These are phyloP conservation scores for Triplophysa bombifrons DNA, from an alignment of 2,797 vertebrate genomes.

Conservation along the genomic window DNA sequence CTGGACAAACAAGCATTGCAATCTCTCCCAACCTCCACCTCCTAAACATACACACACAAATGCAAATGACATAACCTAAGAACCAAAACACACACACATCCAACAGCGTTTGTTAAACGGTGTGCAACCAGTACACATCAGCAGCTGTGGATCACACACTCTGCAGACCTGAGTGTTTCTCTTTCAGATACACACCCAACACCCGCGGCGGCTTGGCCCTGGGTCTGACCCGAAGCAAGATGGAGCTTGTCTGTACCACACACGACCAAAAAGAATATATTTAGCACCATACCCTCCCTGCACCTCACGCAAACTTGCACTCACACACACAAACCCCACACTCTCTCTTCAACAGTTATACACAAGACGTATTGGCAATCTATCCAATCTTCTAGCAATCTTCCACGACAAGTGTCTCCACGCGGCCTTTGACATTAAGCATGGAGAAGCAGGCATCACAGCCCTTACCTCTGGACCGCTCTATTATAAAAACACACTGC, in stretches of 20 bases:
- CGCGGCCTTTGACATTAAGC: constrained; percentile 17
- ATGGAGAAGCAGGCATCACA: constrained; percentile 26
- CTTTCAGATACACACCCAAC: constrained; percentile 56
- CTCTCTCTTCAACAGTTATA: neutral
- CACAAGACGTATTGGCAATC: constrained; percentile 21
- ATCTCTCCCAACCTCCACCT: constrained; percentile 6
- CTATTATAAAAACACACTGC: constrained; percentile 40
- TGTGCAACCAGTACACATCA: constrained; percentile 58
- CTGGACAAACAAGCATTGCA: constrained; percentile 58
- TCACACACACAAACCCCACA: neutral
- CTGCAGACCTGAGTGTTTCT: constrained; percentile 63
- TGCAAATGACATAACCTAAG: constrained; percentile 15
- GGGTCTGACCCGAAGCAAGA: constrained; percentile 62
- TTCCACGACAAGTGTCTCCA: constrained; percentile 42
- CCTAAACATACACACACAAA: constrained; percentile 5
- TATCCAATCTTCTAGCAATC: constrained; percentile 43
- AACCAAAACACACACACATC: neutral
- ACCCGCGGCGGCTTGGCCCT: constrained; percentile 64
- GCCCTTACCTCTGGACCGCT: constrained; percentile 13
- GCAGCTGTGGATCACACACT: constrained; percentile 74
- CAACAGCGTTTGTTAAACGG: constrained; percentile 46
- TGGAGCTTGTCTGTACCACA: constrained; percentile 26
- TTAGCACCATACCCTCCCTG: constrained; percentile 3
- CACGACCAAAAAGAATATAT: constrained; percentile 21
- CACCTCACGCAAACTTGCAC: neutral